Conservation (phyloP, 2,113 vertebrate genomes). For the Pungitius pungitius region DNA sequence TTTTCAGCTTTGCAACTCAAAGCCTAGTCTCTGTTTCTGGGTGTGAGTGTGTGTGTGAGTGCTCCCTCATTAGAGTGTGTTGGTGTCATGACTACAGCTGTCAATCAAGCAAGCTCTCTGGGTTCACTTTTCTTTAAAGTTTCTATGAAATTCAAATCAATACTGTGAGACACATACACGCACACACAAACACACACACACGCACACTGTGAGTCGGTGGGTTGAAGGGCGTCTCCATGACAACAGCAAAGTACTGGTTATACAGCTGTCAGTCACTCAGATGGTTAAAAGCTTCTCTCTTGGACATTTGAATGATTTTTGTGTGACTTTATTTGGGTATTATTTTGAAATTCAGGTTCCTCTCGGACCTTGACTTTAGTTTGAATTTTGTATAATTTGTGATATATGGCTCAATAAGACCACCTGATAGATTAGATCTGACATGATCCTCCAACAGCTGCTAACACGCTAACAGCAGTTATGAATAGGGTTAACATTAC, state of each 20-base stretch:
- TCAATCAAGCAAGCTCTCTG: conserved; percentile 37
- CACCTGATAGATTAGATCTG: no score
- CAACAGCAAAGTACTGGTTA: conserved; percentile 8
- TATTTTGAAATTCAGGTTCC: not conserved
- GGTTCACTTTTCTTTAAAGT: conserved; percentile 22
- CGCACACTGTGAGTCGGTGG: not conserved
- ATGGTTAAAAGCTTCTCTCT: not conserved
- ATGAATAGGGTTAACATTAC: no score
- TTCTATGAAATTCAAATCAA: conserved; percentile 58
- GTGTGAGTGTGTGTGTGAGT: conserved; percentile 1
- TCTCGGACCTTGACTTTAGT: not conserved
- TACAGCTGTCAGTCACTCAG: conserved; percentile 28
- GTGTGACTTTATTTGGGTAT: not conserved
- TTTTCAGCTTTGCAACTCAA: conserved; percentile 8
- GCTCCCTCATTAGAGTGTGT: conserved; percentile 6
- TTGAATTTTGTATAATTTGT: not conserved
- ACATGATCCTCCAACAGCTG: no score
- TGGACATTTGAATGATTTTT: not conserved
- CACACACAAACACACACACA: not conserved
- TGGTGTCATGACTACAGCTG: conserved; percentile 38
- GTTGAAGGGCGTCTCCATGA: conserved; percentile 42
- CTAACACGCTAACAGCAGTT: no score
- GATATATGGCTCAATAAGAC: no score
- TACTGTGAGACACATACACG: not conserved
- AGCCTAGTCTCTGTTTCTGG: no score